Base-by-base conservation (phyloP, 2,113 vertebrate species). In the Lasiurus cinereus region DNA sequence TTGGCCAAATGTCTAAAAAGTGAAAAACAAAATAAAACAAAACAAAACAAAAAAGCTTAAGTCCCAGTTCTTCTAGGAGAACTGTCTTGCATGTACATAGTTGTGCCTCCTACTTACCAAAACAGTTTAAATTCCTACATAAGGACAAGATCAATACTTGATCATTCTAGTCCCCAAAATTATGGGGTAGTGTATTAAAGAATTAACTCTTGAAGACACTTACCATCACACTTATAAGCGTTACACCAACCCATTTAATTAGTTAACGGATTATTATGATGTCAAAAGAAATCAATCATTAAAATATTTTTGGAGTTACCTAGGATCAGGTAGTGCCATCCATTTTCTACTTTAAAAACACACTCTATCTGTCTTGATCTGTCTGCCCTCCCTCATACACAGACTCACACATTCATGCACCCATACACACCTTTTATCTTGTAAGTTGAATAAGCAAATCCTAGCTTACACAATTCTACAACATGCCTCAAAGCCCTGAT, bases 221-320 rank as follows among this genome's bases (percentile, higher is more conserved):
- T 54, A 33, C 22, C 87, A 77, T 79, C 39, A 91, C n/a, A 83
- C 29, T 84, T 83, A 87, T 11, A 89, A 80, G 91, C 70, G 73
- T 64, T 95, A 72, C 36, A 56, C 24, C 88, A 95, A 76, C 83
- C 31, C 74, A 84, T 7, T 93, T 74, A 66, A 90, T 92, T 59
- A 73, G 89, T 85, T 95, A 86, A 96, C 5, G 2, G 0, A 5
- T 39, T 48, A 96, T 21, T 83, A 76, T 14, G 77, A 50, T 54
- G 62, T 12, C 69, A 93, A 93, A 96, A 97, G 83, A 88, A 95
- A 97, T 78, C 27, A 67, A 36, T 36, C 54, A 84, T 13, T 67
- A 92, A 96, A 97, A 84, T 88, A 94, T 85, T 90, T 85, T 36
- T 82, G 24, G 70, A n/a, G 66, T 96, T 83, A 29, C n/a, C 48